These are phyloP conservation scores for Phoxinus phoxinus DNA, from an alignment of 2,113 vertebrate species.

Conservation along the genomic window DNA sequence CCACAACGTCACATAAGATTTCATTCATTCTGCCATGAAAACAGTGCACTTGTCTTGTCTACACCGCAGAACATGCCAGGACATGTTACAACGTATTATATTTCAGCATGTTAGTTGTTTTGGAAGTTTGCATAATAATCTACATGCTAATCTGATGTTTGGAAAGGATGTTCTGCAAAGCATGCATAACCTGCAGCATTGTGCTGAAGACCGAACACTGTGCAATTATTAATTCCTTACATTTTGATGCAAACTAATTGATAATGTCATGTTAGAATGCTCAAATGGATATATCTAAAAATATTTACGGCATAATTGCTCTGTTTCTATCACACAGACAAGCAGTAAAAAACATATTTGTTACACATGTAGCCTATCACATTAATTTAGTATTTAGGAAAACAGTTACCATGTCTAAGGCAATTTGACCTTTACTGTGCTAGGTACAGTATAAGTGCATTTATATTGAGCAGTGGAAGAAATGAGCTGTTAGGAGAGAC, in stretches of 20 bases:
- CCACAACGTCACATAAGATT: constrained; percentile 1
- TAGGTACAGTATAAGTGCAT: neutral
- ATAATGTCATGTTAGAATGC: neutral
- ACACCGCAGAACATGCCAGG: constrained; percentile 40
- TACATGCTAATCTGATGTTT: neutral
- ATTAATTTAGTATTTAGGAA: neutral
- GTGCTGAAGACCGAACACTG: neutral
- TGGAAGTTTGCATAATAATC: neutral
- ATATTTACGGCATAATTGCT: neutral
- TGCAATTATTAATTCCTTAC: neutral
- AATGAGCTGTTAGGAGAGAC: neutral
- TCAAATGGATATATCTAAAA: neutral
- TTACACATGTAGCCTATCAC: neutral
- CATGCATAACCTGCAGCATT: neutral
- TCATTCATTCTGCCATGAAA: constrained; percentile 19
- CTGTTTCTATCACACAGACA: neutral
- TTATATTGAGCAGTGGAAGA: neutral
- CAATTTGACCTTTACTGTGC: too few species aligned
- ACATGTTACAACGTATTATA: constrained; percentile 43
- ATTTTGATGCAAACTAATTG: neutral
- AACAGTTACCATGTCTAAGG: neutral
- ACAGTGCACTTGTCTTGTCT: constrained; percentile 13
- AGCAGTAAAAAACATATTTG: neutral
- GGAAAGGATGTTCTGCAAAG: neutral
- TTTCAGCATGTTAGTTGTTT: constrained; percentile 3